Evolutionary conservation across 1,140 invertebrate species (phyloP), one percentile per base, ranked within the genome.

Genomic region (Pseudomyrmex sp.): DNA sequence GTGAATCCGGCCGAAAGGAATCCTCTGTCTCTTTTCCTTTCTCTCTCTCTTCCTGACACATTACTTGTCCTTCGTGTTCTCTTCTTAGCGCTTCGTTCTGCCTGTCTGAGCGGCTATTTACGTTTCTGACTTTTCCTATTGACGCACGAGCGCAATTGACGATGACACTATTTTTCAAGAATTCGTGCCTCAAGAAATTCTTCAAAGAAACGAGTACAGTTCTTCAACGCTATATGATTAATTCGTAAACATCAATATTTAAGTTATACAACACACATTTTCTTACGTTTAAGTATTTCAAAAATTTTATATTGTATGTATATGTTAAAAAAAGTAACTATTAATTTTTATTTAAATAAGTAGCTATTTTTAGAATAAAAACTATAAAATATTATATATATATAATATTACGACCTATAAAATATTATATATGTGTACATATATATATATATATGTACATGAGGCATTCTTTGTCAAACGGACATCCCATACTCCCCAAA

Each of bases 1-100:
- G 82, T 61, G 84, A 74, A 84, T 90, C 85, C 87, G 66, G 84
- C 46, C 20, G 59, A 59, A 44, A 52, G 23, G 44, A 20, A 59
- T 54, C 8, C 63, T n/a, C 26, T 35, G 46, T 15, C 12, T 10
- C 13, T 26, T 0, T 4, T 0, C 2, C 13, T 15, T 59, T 56
- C 20, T 65, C 26, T 72, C 52, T 72, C 52, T 3, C 52, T 56
- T n/a, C 35, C 10, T 26, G 44, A 35, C 15, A 35, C 35, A 8
- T 46, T 18, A 18, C 46, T 82, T 82, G 46, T 20, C 48, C 48
- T 59, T 58, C 44, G 50, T 52, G 48, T 44, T 52, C 46, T 20
- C 59, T 83, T 48, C 52, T 58, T 73, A 59, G 23, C 48, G 46
- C 5, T 13, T 26, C 50, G 8, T 77, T 80, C 54, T 23, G 66